These are phyloP conservation scores for Arge pagana DNA, from an alignment of 2,888 invertebrate species.

Conservation along the genomic window DNA sequence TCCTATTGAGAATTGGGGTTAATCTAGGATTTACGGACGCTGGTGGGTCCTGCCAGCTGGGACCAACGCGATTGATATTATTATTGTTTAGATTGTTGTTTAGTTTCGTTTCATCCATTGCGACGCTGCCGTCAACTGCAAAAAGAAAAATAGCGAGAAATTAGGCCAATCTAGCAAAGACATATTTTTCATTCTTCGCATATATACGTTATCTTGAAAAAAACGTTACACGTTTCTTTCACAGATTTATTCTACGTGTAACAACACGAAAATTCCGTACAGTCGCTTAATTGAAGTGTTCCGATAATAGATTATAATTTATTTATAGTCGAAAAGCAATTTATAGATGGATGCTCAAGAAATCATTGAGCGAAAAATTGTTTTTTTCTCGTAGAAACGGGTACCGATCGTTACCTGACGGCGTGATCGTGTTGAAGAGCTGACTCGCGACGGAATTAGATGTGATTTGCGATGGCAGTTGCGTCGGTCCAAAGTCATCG, in stretches of 20 bases:
- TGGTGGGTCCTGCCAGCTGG: conserved; percentile 47
- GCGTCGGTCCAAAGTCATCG: conserved; percentile 56
- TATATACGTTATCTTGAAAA: no score
- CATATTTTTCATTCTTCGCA: neutral
- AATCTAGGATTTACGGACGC: conserved; percentile 41
- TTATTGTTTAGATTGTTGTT: conserved; percentile 36
- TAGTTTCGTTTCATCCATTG: conserved; percentile 52
- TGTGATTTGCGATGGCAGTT: conserved; percentile 14
- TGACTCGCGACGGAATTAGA: conserved; percentile 46
- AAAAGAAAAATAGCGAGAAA: conserved; percentile 6
- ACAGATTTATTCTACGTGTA: no score
- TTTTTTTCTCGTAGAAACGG: neutral
- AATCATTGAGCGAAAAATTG: neutral
- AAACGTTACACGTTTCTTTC: no score
- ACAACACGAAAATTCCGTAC: no score
- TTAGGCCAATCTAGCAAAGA: neutral
- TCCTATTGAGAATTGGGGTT: conserved; percentile 47
- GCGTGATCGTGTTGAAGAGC: conserved; percentile 35
- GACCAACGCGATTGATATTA: conserved; percentile 32
- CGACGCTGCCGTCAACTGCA: conserved; percentile 50
- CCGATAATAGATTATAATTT: no score
- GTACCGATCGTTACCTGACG: conserved; percentile 3
- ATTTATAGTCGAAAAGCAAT: no score
- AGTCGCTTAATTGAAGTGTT: no score
- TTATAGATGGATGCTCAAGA: no score